A percentile compares a stretch with the other conserved stretches of the same genome.
These are phyloP conservation scores for Triplophysa bombifrons DNA, from an alignment of 2,797 vertebrate genomes.

Conservation along the genomic window DNA sequence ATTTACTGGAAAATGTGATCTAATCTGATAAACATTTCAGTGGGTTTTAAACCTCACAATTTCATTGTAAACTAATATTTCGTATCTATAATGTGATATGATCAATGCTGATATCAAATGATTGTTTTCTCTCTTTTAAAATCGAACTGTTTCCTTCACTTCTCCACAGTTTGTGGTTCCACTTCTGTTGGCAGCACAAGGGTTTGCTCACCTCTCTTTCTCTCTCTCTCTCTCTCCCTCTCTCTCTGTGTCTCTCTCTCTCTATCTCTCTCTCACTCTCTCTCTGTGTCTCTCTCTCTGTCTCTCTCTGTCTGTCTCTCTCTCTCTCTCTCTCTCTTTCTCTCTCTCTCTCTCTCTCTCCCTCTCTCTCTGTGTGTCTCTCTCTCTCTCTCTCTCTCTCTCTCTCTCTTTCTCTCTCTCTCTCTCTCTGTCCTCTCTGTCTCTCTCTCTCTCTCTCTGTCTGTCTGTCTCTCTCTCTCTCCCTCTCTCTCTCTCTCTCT, in stretches of 20 bases:
- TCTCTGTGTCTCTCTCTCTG: conserved; percentile 70
- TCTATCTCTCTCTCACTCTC: conserved; percentile 62
- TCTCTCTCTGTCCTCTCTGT: conserved; percentile 64
- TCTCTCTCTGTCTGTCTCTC: too few relatives aligned
- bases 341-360: conserved; percentile 60
- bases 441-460: too few relatives aligned
- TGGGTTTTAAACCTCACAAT: not conserved
- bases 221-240: conserved; percentile 36
- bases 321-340: conserved; percentile 48
- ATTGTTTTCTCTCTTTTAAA: not conserved
- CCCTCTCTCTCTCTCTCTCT: conserved; percentile 57
- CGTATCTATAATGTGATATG: too few relatives aligned
- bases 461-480: conserved; percentile 1
- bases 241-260: conserved; percentile 55
- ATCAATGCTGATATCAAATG: not conserved
- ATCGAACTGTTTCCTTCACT: not conserved
- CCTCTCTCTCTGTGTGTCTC: conserved; percentile 69
- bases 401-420: conserved; percentile 60
- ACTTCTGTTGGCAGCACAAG: conserved; percentile 30
- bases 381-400: conserved; percentile 52
- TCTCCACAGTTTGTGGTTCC: conserved; percentile 22
- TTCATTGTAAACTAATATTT: too few relatives aligned
- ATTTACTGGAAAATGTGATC: conserved; percentile 16
- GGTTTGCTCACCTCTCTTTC: conserved; percentile 39
- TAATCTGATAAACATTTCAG: conserved; percentile 17